Conservation (phyloP, 2,888 invertebrate species). For the Scrobipalpa atriplicella region DNA sequence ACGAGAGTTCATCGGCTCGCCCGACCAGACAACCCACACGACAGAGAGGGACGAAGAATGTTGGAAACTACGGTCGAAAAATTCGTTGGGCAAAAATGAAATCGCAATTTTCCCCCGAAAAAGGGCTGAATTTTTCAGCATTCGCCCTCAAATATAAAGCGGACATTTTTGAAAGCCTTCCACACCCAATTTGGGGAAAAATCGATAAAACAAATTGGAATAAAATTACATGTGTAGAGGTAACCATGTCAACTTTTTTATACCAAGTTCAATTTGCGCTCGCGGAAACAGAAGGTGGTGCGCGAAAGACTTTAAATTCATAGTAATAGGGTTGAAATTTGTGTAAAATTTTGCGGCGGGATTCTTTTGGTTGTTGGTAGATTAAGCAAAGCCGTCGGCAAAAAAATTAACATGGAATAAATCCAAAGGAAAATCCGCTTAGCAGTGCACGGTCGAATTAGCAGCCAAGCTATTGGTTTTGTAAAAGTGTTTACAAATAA, state of each 20-base stretch:
- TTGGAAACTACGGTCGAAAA: constrained; percentile 14
- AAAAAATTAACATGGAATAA: constrained; percentile 43
- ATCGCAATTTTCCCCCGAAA: constrained; percentile 5
- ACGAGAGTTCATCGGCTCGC: too few relatives aligned
- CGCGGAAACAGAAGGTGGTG: background rate
- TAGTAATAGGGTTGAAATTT: constrained; percentile 35
- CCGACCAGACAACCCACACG: too few relatives aligned
- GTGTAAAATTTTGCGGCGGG: constrained; percentile 26
- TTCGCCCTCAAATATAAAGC: constrained; percentile 21
- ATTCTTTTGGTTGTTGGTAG: constrained; percentile 15
- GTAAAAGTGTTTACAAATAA: constrained; percentile 5
- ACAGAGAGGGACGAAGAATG: background rate
- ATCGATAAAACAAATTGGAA: constrained; percentile 42
- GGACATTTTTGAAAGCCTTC: constrained; percentile 26
- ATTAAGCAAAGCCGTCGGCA: constrained; percentile 26
- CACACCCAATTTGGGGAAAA: constrained; percentile 34
- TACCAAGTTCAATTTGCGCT: constrained; percentile 2
- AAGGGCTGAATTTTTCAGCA: constrained; percentile 16
- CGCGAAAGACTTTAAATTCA: background rate
- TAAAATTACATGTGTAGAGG: constrained; percentile 38
- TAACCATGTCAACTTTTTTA: constrained; percentile 32
- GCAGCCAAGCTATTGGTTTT: constrained; percentile 2
- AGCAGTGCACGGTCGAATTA: constrained; percentile 34
- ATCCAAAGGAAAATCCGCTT: constrained; percentile 42
- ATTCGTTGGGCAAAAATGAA: background rate